Base-by-base conservation (phyloP, 2,113 vertebrate genomes). In the Dicentrarchus labrax region DNA sequence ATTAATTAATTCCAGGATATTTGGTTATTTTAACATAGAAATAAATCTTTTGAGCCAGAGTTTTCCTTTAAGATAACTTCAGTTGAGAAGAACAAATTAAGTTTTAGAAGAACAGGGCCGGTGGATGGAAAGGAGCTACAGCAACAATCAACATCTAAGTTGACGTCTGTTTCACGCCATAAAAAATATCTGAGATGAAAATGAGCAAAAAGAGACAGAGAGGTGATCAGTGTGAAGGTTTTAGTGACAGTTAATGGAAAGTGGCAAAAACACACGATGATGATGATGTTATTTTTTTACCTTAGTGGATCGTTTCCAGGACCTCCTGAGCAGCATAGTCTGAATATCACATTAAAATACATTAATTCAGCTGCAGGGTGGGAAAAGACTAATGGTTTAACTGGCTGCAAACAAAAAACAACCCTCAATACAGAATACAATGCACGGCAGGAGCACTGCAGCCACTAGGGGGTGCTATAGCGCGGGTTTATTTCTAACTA, bases 221-320 rank as follows among this genome's bases (percentile, higher is more conserved):
- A 13, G 10, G 47, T 12, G 71, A 43, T 43, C 3, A 30, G 16
- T 3, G 4, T 17, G 67, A 69, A 22, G 24, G 5, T 12, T 21
- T 16, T 4, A 10, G 62, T 30, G 21, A 72, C 36, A 51, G 72
- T 45, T 36, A 0, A 68, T 16, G 57, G 9, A 70, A 57, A 82
- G 45, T 22, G 13, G 36, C 53, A 78, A 9, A 80, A 12, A 80
- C 70, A 78, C 53, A 72, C 13, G 7, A 39, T 3, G 19, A 45
- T 1, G 12, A 50, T 7, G 41, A 68, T 16, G 54, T 51, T 11
- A 13, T 4, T 7, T 43, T 21, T 76, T 98, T 98, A 99, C 98
- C 97, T 98, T 99, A 88, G 95, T 97, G 93, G 97, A 96, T 93
- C 97, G 95, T 96, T 97, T 98, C 98, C 97, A 99, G 96, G 95